These are phyloP conservation scores for Polymixis flavicincta DNA, from an alignment of 2,888 invertebrate genomes.

Conservation along the genomic window DNA sequence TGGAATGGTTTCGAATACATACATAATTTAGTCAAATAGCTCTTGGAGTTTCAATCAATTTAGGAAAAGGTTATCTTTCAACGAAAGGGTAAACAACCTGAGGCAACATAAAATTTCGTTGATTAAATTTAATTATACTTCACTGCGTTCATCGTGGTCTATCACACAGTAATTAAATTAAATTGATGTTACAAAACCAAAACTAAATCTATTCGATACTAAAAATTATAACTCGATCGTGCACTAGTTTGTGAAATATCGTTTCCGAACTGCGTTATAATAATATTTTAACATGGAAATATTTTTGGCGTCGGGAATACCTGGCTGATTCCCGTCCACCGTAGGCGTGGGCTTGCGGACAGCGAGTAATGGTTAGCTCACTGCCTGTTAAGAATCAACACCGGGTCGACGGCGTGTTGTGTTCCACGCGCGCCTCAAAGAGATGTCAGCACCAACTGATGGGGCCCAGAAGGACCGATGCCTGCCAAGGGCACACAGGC, in stretches of 20 bases:
- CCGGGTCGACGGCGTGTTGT: too few species aligned
- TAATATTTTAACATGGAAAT: constrained; percentile 1
- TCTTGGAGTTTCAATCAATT: constrained; percentile 32
- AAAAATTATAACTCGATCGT: constrained; percentile 17
- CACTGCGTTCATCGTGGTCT: constrained; percentile 4
- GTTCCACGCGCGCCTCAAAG: too few species aligned
- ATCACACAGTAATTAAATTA: constrained; percentile 1
- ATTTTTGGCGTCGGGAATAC: too few species aligned
- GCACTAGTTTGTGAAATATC: constrained; percentile 6
- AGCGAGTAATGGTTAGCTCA: too few species aligned
- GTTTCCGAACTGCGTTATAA: background rate
- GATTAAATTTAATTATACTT: constrained; percentile 19
- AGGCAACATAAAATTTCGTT: constrained; percentile 1
- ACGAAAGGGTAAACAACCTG: background rate
- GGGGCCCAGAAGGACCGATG: too few species aligned
- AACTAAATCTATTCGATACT: constrained; percentile 15
- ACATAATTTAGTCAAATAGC: constrained; percentile 39
- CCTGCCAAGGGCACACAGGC: too few species aligned
- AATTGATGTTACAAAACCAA: background rate
- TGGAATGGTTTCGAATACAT: constrained; percentile 37
- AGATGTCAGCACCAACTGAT: too few species aligned
- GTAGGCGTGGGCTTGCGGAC: too few species aligned
- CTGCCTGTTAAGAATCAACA: too few species aligned
- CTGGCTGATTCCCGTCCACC: too few species aligned
- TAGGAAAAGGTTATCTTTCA: constrained; percentile 7